These are phyloP conservation scores for Euleptes europaea DNA, from an alignment of 2,113 vertebrate species.

Conservation along the genomic window DNA sequence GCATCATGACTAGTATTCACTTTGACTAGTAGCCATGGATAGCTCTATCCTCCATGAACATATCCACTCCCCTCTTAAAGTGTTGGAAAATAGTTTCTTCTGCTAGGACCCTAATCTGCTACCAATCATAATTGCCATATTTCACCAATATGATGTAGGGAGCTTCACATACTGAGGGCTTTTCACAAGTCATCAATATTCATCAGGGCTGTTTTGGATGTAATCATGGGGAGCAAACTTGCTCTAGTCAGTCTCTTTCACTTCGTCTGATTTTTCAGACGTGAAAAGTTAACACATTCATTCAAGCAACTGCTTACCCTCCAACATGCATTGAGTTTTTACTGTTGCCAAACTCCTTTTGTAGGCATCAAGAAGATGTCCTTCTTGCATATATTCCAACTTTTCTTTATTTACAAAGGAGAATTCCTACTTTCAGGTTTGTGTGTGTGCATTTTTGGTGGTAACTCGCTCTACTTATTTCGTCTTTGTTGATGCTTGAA, in stretches of 20 bases:
- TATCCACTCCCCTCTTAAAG: too few species aligned
- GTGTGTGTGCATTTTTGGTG: not conserved
- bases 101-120: too few species aligned
- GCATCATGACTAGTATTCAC: too few species aligned
- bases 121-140: too few species aligned
- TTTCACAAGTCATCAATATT: conserved; percentile 31
- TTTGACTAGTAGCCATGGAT: too few species aligned
- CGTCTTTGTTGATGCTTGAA: too few species aligned
- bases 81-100: too few species aligned
- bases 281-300: conserved; percentile 71
- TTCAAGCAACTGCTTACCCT: conserved; percentile 65
- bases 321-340: conserved; percentile 58
- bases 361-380: conserved; percentile 59
- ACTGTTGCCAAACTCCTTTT: conserved; percentile 51
- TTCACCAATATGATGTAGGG: too few species aligned
- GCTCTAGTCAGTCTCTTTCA: conserved; percentile 59
- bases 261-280: not conserved
- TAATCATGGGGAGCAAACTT: conserved; percentile 37
- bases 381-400: not conserved
- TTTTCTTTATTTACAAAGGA: not conserved
- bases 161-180: not conserved
- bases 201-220: fast-evolving
- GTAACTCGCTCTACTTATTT: not conserved
- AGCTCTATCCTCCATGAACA: too few species aligned
- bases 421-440: not conserved